phyloP scores from a whole-genome alignment of 1,140 invertebrate species.

The Lucilia sericata region DNA sequence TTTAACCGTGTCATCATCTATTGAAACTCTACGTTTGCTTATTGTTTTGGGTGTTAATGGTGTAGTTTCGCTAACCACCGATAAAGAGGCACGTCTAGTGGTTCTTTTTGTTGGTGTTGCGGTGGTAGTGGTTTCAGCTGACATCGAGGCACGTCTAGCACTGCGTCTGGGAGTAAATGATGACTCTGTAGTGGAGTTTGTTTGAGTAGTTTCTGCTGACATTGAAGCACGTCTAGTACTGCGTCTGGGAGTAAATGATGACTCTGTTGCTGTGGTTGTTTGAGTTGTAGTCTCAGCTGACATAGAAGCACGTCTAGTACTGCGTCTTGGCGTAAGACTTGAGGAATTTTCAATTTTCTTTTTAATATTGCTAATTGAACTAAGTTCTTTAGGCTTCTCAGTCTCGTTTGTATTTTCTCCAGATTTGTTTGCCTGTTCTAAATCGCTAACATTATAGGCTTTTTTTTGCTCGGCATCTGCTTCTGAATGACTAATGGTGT shows the following conservation, averaged over 20 bases:
- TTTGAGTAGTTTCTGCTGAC: conserved; percentile 34
- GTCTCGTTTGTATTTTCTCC: background rate
- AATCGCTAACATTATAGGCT: too few relatives aligned
- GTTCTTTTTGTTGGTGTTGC: conserved; percentile 23
- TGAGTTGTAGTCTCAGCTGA: background rate
- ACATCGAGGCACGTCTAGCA: conserved; percentile 51
- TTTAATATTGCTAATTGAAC: background rate
- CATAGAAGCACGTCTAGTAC: background rate
- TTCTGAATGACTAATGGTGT: too few relatives aligned
- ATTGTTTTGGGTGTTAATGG: conserved; percentile 40
- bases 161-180: conserved; percentile 54
- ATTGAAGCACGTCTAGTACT: conserved; percentile 54
- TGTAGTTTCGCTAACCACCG: conserved; percentile 25
- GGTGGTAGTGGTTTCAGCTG: conserved; percentile 38
- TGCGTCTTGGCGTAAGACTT: conserved; percentile 5
- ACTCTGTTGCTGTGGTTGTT: background rate
- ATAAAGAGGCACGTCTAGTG: background rate
- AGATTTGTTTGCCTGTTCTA: background rate
- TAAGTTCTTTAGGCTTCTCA: background rate
- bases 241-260: conserved; percentile 51
- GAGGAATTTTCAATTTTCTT: background rate
- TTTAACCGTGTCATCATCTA: conserved; percentile 12
- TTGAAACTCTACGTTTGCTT: conserved; percentile 30
- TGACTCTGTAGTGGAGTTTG: background rate
- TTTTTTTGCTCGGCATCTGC: too few relatives aligned